phyloP scores from a whole-genome alignment of 2,797 vertebrate genomes.

The Simalia tracyae region DNA sequence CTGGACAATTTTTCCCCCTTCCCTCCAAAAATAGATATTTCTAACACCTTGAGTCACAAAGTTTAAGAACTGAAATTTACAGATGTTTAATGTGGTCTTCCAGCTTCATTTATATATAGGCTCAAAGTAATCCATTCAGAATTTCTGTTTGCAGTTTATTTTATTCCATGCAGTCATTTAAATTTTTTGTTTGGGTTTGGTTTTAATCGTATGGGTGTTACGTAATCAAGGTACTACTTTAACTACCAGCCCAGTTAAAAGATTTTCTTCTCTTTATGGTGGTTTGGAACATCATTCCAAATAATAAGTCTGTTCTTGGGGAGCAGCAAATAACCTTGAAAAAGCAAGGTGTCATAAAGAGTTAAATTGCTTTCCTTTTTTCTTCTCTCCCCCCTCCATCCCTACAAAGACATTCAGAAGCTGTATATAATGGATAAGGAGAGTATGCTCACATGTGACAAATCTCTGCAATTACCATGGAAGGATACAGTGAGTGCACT shows the following conservation, averaged over 20 bases:
- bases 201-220: conserved; percentile 6
- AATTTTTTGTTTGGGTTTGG: neutral
- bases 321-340: neutral
- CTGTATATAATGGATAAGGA: conserved; percentile 13
- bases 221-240: neutral
- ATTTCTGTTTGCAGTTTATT: conserved; percentile 13
- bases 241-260: neutral
- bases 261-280: conserved; percentile 5
- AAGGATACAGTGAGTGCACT: conserved; percentile 6
- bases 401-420: conserved; percentile 12
- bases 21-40: conserved; percentile 14
- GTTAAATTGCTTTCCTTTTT: neutral
- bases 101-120: neutral
- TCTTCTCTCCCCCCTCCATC: neutral
- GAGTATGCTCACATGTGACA: neutral
- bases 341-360: conserved; percentile 4
- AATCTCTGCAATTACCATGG: conserved; percentile 13
- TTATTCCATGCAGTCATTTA: neutral
- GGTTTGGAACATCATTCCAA: neutral
- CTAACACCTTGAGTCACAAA: neutral
- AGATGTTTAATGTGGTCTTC: conserved; percentile 18
- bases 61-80: neutral
- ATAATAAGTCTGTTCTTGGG: conserved; percentile 30
- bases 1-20: neutral
- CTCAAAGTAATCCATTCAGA: neutral